phyloP scores from a whole-genome alignment of 2,113 vertebrate species.

The Pygoscelis antarcticus region DNA sequence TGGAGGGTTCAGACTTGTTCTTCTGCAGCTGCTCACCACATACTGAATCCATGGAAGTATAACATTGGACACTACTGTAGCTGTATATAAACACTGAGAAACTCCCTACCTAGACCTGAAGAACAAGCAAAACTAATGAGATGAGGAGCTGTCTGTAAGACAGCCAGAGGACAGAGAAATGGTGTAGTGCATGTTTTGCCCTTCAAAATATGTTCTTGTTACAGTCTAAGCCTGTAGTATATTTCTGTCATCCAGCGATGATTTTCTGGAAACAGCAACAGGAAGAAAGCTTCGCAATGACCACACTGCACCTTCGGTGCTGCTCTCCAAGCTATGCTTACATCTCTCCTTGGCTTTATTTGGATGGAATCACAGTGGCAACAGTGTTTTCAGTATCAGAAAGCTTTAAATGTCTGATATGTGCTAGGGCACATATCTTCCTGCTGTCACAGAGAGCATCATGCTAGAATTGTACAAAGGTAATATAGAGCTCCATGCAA shows the following conservation, averaged over 20 bases:
- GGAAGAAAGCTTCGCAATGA: neutral
- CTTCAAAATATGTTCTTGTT: neutral
- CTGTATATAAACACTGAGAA: neutral
- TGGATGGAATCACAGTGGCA: neutral
- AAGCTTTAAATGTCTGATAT: neutral
- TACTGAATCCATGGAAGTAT: neutral
- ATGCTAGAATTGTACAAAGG: neutral
- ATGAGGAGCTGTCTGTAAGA: neutral
- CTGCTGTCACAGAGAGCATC: neutral
- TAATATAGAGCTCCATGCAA: neutral
- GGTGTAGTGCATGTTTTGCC: neutral
- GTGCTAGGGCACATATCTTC: neutral
- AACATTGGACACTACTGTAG: rapidly evolving
- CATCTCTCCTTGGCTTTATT: neutral
- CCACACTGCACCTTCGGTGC: neutral
- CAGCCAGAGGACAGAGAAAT: neutral
- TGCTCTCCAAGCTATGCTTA: neutral
- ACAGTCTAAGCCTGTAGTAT: neutral
- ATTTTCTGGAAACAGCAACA: neutral
- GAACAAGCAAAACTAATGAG: neutral
- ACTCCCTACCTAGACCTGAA: neutral
- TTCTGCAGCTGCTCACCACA: neutral
- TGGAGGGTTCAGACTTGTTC: neutral
- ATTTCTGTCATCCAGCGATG: neutral
- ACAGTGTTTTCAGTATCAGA: neutral